Base-by-base conservation (phyloP, 30 jellyfish, hydroid and myxozoan genomes). In the Mastigias papua region DNA sequence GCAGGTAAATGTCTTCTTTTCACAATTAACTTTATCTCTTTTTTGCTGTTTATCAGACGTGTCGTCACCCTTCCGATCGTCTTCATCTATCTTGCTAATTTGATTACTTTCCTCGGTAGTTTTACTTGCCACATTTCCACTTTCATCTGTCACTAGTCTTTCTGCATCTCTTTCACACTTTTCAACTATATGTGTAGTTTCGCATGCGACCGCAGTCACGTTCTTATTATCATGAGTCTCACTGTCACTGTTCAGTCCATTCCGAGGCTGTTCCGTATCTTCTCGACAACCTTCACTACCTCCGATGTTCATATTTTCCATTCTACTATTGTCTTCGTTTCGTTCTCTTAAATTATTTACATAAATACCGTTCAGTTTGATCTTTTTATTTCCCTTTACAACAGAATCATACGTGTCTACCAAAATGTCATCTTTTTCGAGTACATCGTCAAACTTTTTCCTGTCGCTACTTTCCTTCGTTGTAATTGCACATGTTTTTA, bases 331-430 rank as follows among this genome's bases (percentile, higher is more conserved):
- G 25, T 64, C 91, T 31, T 17, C 73, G 26, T 80, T 80, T 62
- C 63, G 54, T 61, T 63, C 26, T 32, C n/a, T n/a, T n/a, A 35
- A 16, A n/a, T 30, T 46, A 27, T 81, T 50, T 30, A 67, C 30
- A 66, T 66, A 65, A 35, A 81, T 34, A 23, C 82, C 81, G 33
- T 81, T 81, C 22, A 64, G 15, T 65, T 68, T 81, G 1, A 81
- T 20, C 34, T 81, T 66, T 31, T 27, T 81, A 49, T 63, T 81
- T 20, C 20, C 64, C 33, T 46, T 64, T 7, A 64, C 31, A n/a
- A 64, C 54, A 30, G 57, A 20, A 17, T 81, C 74, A n/a, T 15
- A 81, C 34, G 34, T 81, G 42, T 23, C 33, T 9, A 25, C 20
- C 22, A 65, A 60, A 58, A 21, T 8, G 21, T 26, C 81, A 22